Conservation (phyloP, 1,140 invertebrate species). For the Homalodisca vitripennis region DNA sequence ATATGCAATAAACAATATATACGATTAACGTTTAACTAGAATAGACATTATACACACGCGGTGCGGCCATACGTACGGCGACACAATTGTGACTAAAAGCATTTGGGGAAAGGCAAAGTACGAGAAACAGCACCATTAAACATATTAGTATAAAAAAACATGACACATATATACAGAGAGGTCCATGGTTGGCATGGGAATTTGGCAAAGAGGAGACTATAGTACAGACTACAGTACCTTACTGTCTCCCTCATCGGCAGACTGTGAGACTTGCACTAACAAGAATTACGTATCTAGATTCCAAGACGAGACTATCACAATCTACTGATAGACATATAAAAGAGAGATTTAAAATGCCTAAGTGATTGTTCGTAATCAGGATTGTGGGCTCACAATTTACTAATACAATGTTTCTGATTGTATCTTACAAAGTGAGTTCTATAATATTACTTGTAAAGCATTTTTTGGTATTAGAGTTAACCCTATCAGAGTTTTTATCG, state of each 20-base stretch:
- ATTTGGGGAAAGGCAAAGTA: not conserved
- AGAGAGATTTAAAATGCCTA: not conserved
- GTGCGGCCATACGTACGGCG: not conserved
- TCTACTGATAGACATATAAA: constrained; percentile 21
- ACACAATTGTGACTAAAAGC: constrained; percentile 1
- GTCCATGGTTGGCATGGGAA: not conserved
- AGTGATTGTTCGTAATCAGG: not conserved
- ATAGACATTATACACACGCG: constrained; percentile 3
- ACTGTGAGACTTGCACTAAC: constrained; percentile 7
- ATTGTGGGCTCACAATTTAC: no score
- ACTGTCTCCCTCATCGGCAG: no score
- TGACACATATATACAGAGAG: not conserved
- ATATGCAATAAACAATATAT: not conserved
- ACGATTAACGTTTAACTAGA: constrained; percentile 1
- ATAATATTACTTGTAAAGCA: no score
- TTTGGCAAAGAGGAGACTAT: not conserved
- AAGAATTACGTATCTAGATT: constrained; percentile 19
- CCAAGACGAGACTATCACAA: not conserved
- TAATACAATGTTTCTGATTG: no score
- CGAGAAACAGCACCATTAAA: constrained; percentile 14
- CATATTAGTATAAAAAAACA: constrained; percentile 14
- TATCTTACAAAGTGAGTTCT: no score
- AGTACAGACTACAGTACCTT: no score
- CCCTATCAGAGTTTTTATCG: no score
- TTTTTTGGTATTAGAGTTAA: no score